These are phyloP conservation scores for Poecilia gillii DNA, from an alignment of 2,797 vertebrate species.

Conservation along the genomic window DNA sequence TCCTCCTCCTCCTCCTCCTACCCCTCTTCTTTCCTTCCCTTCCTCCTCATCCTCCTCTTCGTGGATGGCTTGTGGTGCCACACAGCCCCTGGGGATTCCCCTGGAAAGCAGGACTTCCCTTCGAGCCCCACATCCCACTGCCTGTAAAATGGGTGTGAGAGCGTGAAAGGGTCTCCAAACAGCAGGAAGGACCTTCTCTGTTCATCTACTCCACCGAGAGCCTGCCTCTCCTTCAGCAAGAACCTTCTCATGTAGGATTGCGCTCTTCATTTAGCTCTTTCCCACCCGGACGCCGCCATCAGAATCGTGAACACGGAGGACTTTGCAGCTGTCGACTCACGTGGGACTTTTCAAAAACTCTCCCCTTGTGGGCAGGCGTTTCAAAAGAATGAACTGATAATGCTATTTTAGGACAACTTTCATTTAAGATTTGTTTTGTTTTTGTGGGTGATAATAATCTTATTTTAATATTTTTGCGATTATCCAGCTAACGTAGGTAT, in stretches of 20 bases:
- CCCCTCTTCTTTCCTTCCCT: conserved; percentile 17
- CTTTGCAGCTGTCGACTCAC: conserved; percentile 56
- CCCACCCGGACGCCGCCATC: conserved; percentile 41
- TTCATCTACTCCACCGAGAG: conserved; percentile 43
- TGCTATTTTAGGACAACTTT: conserved; percentile 75
- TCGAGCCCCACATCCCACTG: conserved; percentile 71
- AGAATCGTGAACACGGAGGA: conserved; percentile 55
- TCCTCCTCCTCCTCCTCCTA: conserved; percentile 14
- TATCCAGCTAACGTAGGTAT: conserved; percentile 79
- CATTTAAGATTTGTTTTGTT: conserved; percentile 78
- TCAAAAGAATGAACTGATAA: conserved; percentile 63
- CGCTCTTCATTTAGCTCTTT: conserved; percentile 41
- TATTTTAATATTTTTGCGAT: conserved; percentile 80
- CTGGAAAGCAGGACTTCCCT: conserved; percentile 74
- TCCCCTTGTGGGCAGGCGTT: conserved; percentile 56
- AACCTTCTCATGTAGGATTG: conserved; percentile 49
- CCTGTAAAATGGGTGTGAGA: conserved; percentile 75
- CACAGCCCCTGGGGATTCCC: conserved; percentile 75
- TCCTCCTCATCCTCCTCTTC: conserved; percentile 32
- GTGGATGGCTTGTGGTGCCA: conserved; percentile 70
- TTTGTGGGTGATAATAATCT: conserved; percentile 74
- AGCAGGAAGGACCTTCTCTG: conserved; percentile 64
- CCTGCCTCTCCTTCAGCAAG: conserved; percentile 39
- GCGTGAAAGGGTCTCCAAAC: conserved; percentile 69
- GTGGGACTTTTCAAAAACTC: conserved; percentile 47